Evolutionary conservation across 1,140 invertebrate species (phyloP).

Genomic region (Hydropsyche tenuis): DNA sequence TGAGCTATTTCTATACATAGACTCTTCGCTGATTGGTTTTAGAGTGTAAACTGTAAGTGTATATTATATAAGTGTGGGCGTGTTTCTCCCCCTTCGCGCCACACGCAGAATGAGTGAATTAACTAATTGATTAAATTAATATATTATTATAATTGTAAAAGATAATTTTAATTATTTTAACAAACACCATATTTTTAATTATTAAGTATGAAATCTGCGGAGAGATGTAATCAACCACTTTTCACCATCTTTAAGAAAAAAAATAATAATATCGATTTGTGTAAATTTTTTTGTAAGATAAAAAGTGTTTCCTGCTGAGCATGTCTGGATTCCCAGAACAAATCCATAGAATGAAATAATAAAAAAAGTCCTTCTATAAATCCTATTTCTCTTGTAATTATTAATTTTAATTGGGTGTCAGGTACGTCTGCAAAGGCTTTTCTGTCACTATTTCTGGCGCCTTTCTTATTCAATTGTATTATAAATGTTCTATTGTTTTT

Average conservation of each 20-base stretch:
- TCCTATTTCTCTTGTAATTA: conserved; percentile 47
- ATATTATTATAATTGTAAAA: conserved; percentile 50
- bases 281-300: conserved; percentile 50
- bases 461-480: conserved; percentile 48
- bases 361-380: conserved; percentile 5
- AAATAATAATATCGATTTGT: conserved; percentile 36
- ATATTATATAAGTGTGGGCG: conserved; percentile 49
- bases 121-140: conserved; percentile 47
- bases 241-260: conserved; percentile 27
- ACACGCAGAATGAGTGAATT: conserved; percentile 50
- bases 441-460: conserved; percentile 37
- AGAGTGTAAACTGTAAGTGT: conserved; percentile 50
- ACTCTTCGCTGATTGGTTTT: conserved; percentile 47
- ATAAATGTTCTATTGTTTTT: conserved; percentile 51
- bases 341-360: too few relatives aligned
- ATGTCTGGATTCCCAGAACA: background rate
- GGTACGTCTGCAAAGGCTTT: conserved; percentile 15
- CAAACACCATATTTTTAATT: conserved; percentile 49
- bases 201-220: conserved; percentile 48
- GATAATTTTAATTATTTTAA: conserved; percentile 51
- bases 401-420: conserved; percentile 44
- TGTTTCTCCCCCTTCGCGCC: conserved; percentile 43
- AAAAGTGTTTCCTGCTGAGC: conserved; percentile 36
- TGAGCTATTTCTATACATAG: conserved; percentile 47
- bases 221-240: conserved; percentile 39